These are phyloP conservation scores for Saguinus imperator DNA, from an alignment of 2,113 vertebrate genomes.

Conservation along the genomic window DNA sequence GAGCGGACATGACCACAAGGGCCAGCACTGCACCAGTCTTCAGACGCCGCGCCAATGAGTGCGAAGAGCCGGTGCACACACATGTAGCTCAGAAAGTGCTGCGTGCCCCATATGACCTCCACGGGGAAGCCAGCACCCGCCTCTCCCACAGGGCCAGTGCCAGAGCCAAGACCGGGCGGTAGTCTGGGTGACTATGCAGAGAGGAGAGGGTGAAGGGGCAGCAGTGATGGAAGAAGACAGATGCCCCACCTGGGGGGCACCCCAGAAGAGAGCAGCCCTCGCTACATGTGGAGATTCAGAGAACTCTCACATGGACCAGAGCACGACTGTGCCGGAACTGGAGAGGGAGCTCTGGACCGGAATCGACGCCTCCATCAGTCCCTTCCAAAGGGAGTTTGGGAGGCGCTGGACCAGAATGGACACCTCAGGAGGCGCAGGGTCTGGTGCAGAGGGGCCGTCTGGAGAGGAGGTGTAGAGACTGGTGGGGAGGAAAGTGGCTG, in stretches of 20 bases:
- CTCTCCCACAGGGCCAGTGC: not conserved
- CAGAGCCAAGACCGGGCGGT: not conserved
- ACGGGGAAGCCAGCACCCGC: not conserved
- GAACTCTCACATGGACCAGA: not conserved
- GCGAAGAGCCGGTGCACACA: not conserved
- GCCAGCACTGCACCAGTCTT: not conserved
- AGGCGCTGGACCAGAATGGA: too few relatives aligned
- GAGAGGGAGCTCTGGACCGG: too few relatives aligned
- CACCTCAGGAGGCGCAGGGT: not conserved
- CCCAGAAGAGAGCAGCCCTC: not conserved
- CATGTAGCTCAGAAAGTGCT: not conserved
- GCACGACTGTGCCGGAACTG: not conserved
- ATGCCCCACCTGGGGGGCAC: not conserved
- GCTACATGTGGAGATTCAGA: accelerated
- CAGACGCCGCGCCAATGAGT: not conserved
- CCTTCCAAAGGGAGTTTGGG: too few relatives aligned
- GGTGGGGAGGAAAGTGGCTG: not conserved
- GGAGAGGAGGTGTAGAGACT: not conserved
- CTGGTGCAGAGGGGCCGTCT: not conserved
- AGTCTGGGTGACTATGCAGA: not conserved
- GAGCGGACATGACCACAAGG: accelerated
- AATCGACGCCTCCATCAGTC: too few relatives aligned
- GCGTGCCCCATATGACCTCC: not conserved
- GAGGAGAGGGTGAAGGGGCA: not conserved
- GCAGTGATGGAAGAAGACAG: not conserved